Evolutionary conservation across 2,888 invertebrate species (phyloP).

Genomic region (Spatulosminthurus flaviceps): DNA sequence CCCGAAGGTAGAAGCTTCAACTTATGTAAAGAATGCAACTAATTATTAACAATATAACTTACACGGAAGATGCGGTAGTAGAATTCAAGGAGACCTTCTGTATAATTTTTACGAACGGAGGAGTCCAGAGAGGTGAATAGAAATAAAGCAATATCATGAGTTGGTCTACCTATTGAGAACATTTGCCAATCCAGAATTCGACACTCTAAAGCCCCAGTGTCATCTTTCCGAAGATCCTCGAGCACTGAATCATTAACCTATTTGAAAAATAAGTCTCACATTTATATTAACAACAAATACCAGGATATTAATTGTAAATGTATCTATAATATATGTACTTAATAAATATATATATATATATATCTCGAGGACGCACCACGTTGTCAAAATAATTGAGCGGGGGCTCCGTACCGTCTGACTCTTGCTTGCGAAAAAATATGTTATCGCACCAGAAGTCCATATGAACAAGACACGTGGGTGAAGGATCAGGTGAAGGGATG

Average conservation of each 20-base stretch:
- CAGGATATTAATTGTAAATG: too few species aligned
- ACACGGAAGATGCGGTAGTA: conserved; percentile 59
- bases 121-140: conserved; percentile 61
- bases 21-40: too few species aligned
- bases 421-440: conserved; percentile 60
- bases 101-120: conserved; percentile 54
- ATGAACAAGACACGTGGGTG: conserved; percentile 58
- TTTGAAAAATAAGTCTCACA: not conserved
- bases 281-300: too few species aligned
- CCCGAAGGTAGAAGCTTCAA: too few species aligned
- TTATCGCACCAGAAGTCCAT: conserved; percentile 65
- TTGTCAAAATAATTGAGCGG: not conserved
- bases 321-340: too few species aligned
- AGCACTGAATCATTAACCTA: conserved; percentile 29
- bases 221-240: conserved; percentile 23
- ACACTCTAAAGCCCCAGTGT: conserved; percentile 53
- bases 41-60: conserved; percentile 46
- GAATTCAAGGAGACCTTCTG: conserved; percentile 57
- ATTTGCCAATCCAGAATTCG: conserved; percentile 64
- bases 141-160: conserved; percentile 63
- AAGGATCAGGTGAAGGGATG: conserved; percentile 38
- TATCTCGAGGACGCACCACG: too few species aligned
- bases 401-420: not conserved
- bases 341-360: too few species aligned
- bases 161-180: conserved; percentile 62